Conservation (phyloP, 1,140 invertebrate genomes). For the Matsumurasca onukii region DNA sequence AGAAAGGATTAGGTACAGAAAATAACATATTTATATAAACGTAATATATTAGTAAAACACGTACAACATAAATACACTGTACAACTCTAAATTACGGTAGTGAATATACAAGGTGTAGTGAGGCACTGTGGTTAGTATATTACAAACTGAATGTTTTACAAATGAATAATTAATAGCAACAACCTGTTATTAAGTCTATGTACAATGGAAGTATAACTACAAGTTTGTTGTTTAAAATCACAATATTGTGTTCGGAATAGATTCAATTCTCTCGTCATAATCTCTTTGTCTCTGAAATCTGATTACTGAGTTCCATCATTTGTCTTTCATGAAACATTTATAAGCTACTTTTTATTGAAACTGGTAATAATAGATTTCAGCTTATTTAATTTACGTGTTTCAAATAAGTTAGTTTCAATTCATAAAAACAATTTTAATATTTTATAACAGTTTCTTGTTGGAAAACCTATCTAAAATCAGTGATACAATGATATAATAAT, state of each 20-base stretch:
- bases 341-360: not conserved
- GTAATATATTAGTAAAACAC: slow-evolving; percentile 22
- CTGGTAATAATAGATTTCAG: not conserved
- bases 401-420: not conserved
- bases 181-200: not conserved
- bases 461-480: not conserved
- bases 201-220: not conserved
- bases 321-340: too few relatives aligned
- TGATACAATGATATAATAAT: not conserved
- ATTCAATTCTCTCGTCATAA: too few relatives aligned
- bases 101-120: not conserved
- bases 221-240: not conserved
- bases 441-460: not conserved
- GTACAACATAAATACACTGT: slow-evolving; percentile 24
- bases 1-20: not conserved
- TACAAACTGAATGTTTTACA: not conserved
- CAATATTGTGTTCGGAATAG: too few relatives aligned
- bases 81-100: not conserved
- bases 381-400: not conserved
- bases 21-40: not conserved
- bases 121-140: slow-evolving; percentile 16
- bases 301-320: too few relatives aligned
- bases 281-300: too few relatives aligned
- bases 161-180: not conserved
- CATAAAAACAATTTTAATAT: not conserved